Evolutionary conservation across 2,888 invertebrate genomes (phyloP).

Genomic region (Bimastos eiseni): DNA sequence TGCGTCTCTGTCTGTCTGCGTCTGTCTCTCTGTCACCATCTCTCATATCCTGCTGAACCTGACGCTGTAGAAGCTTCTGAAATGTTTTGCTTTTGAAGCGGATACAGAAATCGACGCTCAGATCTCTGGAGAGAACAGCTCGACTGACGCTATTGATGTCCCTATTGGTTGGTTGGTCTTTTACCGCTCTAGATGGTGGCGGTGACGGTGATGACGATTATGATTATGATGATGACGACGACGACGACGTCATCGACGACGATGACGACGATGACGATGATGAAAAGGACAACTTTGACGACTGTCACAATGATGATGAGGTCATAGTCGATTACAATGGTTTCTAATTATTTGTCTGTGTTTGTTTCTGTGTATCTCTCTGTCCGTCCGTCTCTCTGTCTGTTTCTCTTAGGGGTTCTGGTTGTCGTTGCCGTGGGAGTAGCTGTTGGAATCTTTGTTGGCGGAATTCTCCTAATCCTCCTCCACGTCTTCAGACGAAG

Average conservation of each 20-base stretch:
- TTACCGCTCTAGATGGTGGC: not conserved
- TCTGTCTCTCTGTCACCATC: not conserved
- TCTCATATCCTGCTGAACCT: not conserved
- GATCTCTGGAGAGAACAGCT: not conserved
- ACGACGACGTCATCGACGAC: not conserved
- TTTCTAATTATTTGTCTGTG: not conserved
- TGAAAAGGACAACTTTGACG: not conserved
- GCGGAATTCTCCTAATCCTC: slow-evolving; percentile 16
- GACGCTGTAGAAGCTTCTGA: not conserved
- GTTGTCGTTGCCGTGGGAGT: slow-evolving; percentile 27
- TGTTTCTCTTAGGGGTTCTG: slow-evolving; percentile 4
- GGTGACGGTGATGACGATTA: slow-evolving; percentile 25
- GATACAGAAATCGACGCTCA: not conserved
- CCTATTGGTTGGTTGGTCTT: not conserved
- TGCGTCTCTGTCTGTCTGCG: not conserved
- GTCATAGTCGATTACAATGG: not conserved
- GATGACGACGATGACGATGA: slow-evolving; percentile 24
- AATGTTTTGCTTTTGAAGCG: not conserved
- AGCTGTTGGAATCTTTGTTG: slow-evolving; percentile 26
- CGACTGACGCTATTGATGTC: not conserved
- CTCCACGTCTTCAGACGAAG: not conserved
- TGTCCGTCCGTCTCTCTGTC: not conserved
- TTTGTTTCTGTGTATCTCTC: not conserved
- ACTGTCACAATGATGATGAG: not conserved
- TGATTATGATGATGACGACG: not conserved